Percentiles rank a stretch among this genome's conserved stretches.
Evolutionary conservation across 2,797 vertebrate species (phyloP).

Genomic region (Helostoma temminkii): DNA sequence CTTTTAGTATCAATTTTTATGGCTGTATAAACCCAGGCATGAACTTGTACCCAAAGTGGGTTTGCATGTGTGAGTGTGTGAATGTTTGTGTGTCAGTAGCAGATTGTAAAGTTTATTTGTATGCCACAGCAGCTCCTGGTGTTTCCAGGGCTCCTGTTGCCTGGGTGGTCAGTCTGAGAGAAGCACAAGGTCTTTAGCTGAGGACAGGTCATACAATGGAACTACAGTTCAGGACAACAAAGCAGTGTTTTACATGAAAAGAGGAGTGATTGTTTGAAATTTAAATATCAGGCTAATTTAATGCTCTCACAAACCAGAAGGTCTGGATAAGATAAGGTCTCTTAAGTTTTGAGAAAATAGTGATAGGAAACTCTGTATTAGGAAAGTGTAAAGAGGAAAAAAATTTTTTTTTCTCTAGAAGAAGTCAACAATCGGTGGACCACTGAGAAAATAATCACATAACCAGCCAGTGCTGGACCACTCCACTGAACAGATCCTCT

Average conservation of each 20-base stretch:
- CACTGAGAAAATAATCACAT: constrained; percentile 23
- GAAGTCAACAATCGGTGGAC: constrained; percentile 4
- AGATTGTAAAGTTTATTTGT: constrained; percentile 48
- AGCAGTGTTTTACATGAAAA: constrained; percentile 27
- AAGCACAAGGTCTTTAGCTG: constrained; percentile 51
- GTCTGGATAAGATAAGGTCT: neutral
- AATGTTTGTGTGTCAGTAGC: constrained; percentile 8
- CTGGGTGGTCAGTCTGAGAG: constrained; percentile 52
- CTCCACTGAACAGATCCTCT: constrained; percentile 36
- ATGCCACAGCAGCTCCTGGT: constrained; percentile 47
- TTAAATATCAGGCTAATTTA: constrained; percentile 1
- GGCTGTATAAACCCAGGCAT: constrained; percentile 16
- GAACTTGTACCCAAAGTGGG: constrained; percentile 1
- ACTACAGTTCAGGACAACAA: constrained; percentile 37
- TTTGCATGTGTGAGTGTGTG: neutral
- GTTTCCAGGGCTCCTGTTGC: constrained; percentile 46
- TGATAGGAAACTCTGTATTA: neutral
- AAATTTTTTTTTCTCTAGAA: neutral
- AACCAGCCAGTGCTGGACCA: constrained; percentile 17
- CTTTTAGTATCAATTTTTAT: constrained; percentile 4
- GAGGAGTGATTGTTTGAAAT: neutral
- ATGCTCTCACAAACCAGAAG: neutral
- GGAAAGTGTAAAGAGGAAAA: neutral
- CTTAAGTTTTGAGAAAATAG: neutral
- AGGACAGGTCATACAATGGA: constrained; percentile 42